These are phyloP conservation scores for Falco punctatus DNA, from an alignment of 2,113 vertebrate species.

Conservation along the genomic window DNA sequence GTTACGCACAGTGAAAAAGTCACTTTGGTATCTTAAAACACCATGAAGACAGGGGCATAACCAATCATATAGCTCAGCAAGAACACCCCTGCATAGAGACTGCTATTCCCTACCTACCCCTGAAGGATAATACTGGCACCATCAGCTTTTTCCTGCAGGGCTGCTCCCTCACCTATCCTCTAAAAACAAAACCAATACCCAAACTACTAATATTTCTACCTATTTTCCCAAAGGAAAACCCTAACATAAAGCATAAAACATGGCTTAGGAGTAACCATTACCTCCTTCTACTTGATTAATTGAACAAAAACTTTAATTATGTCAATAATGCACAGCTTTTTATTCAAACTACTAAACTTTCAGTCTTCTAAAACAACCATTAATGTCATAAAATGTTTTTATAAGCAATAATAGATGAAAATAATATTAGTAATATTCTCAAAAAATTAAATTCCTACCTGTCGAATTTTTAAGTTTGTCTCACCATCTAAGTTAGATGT, in stretches of 20 bases:
- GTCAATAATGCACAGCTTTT: background rate
- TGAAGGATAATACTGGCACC: background rate
- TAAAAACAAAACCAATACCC: background rate
- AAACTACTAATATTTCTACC: background rate
- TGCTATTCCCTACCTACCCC: background rate
- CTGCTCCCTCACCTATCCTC: background rate
- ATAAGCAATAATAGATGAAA: background rate
- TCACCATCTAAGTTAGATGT: conserved; percentile 98
- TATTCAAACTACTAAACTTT: background rate
- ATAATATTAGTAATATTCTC: background rate
- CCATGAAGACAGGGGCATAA: background rate
- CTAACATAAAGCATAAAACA: background rate
- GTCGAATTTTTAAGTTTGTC: conserved; percentile 98
- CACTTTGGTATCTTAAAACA: background rate
- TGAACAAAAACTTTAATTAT: background rate
- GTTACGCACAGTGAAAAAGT: background rate
- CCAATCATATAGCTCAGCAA: background rate
- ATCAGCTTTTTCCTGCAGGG: background rate
- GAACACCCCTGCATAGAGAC: background rate
- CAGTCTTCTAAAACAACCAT: background rate
- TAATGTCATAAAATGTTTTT: background rate
- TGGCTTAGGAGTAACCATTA: background rate
- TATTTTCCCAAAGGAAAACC: background rate
- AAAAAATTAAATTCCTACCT: conserved; percentile 78
- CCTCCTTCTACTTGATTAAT: background rate